Percentiles rank a stretch among this genome's conserved stretches.
Evolutionary conservation across 2,888 invertebrate genomes (phyloP).

Genomic region (Norana najaformis): DNA sequence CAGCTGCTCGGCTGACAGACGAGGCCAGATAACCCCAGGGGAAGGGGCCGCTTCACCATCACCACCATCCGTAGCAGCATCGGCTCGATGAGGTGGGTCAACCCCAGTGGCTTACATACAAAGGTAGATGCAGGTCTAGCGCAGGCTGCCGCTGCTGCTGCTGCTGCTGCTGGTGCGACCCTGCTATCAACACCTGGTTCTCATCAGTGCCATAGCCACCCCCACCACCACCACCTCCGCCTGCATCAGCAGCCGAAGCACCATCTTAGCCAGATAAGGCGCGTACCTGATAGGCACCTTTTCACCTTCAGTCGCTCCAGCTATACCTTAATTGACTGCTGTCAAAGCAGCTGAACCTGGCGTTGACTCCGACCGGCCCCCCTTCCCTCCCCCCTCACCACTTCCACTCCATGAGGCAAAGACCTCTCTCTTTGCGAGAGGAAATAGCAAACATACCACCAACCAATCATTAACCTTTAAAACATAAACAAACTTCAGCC

Average conservation of each 20-base stretch:
- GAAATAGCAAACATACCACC: background rate
- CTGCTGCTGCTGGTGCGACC: background rate
- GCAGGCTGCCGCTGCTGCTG: background rate
- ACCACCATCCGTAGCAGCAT: background rate
- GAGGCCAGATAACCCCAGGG: background rate
- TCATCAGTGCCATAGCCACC: background rate
- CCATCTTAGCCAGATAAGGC: background rate
- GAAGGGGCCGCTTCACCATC: background rate
- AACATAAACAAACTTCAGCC: background rate
- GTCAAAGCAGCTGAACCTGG: background rate
- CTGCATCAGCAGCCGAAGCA: background rate
- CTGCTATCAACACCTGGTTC: slow-evolving; percentile 6
- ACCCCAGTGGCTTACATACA: background rate
- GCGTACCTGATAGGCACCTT: background rate
- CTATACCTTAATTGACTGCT: slow-evolving; percentile 13
- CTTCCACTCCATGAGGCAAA: background rate
- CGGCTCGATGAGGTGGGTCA: background rate
- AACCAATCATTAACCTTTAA: background rate
- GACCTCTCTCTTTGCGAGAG: background rate
- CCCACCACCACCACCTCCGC: background rate
- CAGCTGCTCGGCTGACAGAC: background rate
- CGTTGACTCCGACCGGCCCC: background rate
- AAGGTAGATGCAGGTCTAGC: background rate
- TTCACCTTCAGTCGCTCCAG: background rate
- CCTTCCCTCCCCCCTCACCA: background rate